Base-by-base conservation (phyloP, 2,113 vertebrate genomes). In the Charadrius vociferus region DNA sequence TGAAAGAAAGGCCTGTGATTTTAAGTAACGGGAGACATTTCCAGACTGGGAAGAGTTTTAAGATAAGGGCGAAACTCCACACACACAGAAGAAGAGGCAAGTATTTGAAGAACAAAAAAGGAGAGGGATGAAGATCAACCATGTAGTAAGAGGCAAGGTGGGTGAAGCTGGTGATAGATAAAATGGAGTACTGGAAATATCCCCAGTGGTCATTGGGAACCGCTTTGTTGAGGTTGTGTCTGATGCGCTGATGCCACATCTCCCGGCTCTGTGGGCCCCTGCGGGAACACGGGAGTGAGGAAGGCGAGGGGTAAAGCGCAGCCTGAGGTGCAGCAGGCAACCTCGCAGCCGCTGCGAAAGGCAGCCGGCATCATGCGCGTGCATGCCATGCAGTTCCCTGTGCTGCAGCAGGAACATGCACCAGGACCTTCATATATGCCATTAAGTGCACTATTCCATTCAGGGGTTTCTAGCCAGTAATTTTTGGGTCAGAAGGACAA, bases 331-430 rank as follows among this genome's bases (percentile, higher is more conserved):
- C 32, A 61, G 39, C 23, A 43, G 29, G 27, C 27, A 66, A 4
- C 20, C 37, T n/a, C 1, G 1, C 17, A 37, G 52, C 24, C 0
- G 1, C 63, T 49, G 58, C 0, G 2, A 22, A 50, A n/a, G 49
- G 55, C 3, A 0, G 18, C 39, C 47, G 41, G 26, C n/a, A n/a
- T n/a, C n/a, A n/a, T n/a, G n/a, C n/a, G n/a, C n/a, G 0, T 34
- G 37, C 45, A 2, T 47, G 65, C 26, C 15, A 1, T 9, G 36
- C 19, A 7, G 3, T 27, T 55, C 23, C 14, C 49, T 13, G 20
- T 55, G 45, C 58, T 81, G 58, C 47, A 71, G 30, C 29, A 34
- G 74, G 37, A 81, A 32, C 14, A 4, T 5, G 9, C 19, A 21
- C 39, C 3, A 5, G 21, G 10, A 39, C 32, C 65, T 86, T 70